These are phyloP conservation scores for Channa maculata DNA, from an alignment of 2,113 vertebrate genomes.

Conservation along the genomic window DNA sequence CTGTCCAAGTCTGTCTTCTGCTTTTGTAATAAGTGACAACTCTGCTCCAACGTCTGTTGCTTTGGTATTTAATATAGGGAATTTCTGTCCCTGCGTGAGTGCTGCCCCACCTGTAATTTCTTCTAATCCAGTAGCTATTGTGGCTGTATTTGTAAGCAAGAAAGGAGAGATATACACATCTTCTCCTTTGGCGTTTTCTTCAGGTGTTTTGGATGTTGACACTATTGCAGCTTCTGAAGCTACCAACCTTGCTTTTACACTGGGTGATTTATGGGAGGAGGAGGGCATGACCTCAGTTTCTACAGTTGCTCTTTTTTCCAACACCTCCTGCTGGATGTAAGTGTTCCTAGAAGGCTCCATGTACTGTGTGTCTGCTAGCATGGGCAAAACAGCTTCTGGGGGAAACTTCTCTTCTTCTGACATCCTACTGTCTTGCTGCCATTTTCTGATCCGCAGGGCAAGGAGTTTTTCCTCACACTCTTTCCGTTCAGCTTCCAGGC, in stretches of 20 bases:
- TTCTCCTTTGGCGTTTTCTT: conserved; percentile 13
- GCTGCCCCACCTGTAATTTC: conserved; percentile 18
- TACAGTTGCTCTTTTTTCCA: conserved; percentile 16
- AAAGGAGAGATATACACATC: conserved; percentile 15
- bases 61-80: conserved; percentile 16
- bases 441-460: conserved; percentile 73
- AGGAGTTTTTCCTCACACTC: conserved; percentile 80
- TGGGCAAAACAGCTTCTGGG: conserved; percentile 47
- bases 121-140: not conserved
- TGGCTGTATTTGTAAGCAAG: conserved; percentile 5
- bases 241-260: not conserved
- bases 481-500: conserved; percentile 70
- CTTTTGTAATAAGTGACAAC: conserved; percentile 4
- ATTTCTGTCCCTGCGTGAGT: not conserved
- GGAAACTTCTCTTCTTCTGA: conserved; percentile 60
- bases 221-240: not conserved
- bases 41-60: conserved; percentile 14
- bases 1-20: conserved; percentile 38
- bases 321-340: conserved; percentile 24
- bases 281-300: conserved; percentile 17
- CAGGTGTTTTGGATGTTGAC: conserved; percentile 26
- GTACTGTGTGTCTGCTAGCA: conserved; percentile 24
- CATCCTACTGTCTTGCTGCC: conserved; percentile 76
- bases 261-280: conserved; percentile 43
- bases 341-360: conserved; percentile 36